Conservation (phyloP, 2,113 vertebrate genomes). For the rat (Rattus norvegicus) region GRCr8 NC_086038.1:50826001-50826500, state of each 20-base stretch:
- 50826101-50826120: neutral
- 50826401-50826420: neutral
- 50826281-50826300: neutral
- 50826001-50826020: neutral
- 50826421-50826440: too few species aligned
- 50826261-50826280: neutral
- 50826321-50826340: neutral
- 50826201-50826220: neutral
- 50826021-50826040: neutral
- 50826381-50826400: neutral
- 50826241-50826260: neutral
- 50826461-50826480: neutral
- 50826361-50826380: neutral
- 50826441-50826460: neutral
- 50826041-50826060: neutral
- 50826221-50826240: neutral
- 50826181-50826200: neutral
- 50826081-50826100: neutral
- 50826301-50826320: neutral
- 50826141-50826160: conserved; percentile 8
- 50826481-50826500: neutral
- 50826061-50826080: neutral
- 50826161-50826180: neutral
- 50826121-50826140: neutral
- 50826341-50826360: neutral